Conservation (phyloP, 2,888 invertebrate species). For the Parnassius smintheus region DNA sequence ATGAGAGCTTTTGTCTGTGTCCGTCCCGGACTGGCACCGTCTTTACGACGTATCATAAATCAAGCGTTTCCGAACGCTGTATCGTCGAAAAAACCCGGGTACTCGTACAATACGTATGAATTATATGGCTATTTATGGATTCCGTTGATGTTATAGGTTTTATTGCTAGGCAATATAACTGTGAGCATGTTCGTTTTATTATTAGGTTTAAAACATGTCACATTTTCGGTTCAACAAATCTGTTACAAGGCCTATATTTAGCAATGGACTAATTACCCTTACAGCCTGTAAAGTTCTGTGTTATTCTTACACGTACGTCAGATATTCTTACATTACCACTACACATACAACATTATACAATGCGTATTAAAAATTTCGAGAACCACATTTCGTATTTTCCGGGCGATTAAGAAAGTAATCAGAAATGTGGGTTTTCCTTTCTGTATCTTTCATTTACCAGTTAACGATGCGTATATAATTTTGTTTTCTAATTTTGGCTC, state of each 20-base stretch:
- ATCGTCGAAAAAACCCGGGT: constrained; percentile 17
- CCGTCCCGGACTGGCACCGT: constrained; percentile 23
- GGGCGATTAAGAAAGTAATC: neutral
- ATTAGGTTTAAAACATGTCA: neutral
- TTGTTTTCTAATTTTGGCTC: constrained; percentile 20
- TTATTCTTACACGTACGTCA: too few relatives aligned
- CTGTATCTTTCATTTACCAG: neutral
- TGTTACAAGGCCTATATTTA: too few relatives aligned
- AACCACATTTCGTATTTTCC: neutral
- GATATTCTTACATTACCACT: too few relatives aligned
- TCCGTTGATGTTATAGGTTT: constrained; percentile 18
- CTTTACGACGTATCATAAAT: constrained; percentile 25
- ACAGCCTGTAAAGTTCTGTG: too few relatives aligned
- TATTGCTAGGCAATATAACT: constrained; percentile 16
- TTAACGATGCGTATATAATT: constrained; percentile 3
- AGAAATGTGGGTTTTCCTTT: neutral
- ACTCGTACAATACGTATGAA: constrained; percentile 13
- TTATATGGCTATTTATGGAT: constrained; percentile 19
- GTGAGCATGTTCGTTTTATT: constrained; percentile 8
- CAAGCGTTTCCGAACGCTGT: constrained; percentile 25
- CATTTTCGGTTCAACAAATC: too few relatives aligned
- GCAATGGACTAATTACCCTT: too few relatives aligned
- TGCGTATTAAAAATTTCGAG: too few relatives aligned
- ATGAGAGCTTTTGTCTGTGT: constrained; percentile 14
- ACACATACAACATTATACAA: too few relatives aligned